Evolutionary conservation across 1,140 invertebrate genomes (phyloP), one percentile per base, ranked within the genome.

Genomic region (Drosophila micromelanica): DNA sequence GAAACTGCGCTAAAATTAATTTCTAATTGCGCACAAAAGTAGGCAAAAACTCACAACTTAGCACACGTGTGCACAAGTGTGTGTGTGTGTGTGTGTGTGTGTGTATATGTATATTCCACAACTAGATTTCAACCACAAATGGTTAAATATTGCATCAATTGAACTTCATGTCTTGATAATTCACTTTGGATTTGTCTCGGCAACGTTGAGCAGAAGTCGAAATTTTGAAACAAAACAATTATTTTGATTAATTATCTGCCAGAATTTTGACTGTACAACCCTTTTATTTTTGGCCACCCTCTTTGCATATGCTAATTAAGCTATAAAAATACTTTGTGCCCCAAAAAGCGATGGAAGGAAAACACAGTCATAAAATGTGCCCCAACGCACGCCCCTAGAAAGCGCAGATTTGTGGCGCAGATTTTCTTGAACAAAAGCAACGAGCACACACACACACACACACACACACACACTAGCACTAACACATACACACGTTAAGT

Each of bases 251-350:
- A 85, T 86, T 71, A 70, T 59, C 59, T 55, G 45, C 7, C 54
- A 52, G 42, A 71, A 35, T 54, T 56, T 55, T 17, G 55, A 32
- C 4, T 9, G 13, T 0, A 30, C 48, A 68, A 73, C 42, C 70
- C 70, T 73, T 76, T 60, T 6, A n/a, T n/a, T 13, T 40, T 49
- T 23, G 20, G 17, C 17, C 61, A 42, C 48, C 27, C 49, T 37
- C 65, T 43, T 68, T 78, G 81, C 80, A 81, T 86, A 86, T 86
- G 81, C 82, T 86, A 86, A 86, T 86, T 86, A 82, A 86, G 81
- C 81, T 78, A 86, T 86, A 86, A 86, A 86, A 87, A 86, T 87
- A 86, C 82, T 87, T 86, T 86, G 82, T 86, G 80, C 48, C 46
- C 45, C 54, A 49, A 62, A 62, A 52, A 64, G 46, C 13, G 27